Base-by-base conservation (phyloP, 2,113 vertebrate genomes). In the Artemisiospiza belli region DNA sequence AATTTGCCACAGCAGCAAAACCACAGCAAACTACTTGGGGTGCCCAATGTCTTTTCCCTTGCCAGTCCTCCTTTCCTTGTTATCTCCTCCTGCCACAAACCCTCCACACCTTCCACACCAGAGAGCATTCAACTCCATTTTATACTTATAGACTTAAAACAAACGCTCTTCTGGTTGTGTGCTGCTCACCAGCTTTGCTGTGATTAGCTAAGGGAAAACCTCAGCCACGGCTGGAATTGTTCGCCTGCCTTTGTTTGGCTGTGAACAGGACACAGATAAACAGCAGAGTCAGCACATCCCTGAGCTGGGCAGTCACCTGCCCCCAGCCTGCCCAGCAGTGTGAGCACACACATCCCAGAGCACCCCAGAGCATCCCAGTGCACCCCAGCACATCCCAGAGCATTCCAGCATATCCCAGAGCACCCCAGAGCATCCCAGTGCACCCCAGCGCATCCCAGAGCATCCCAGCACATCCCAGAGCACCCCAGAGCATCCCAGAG, bases 131-230 rank as follows among this genome's bases (percentile, higher is more conserved):
- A 39, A 76, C 35, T 22, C 28, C 57, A 33, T 69, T 83, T 57
- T 31, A 14, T 1, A 25, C 35, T 90, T 31, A 3, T 0, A 27
- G 19, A 15, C 59, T 31, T 51, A 4, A 39, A 85, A 41, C 63
- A 89, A 92, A 76, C 1, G n/a, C 54, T 66, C 28, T 54, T 28
- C 31, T 54, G 23, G 25, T 2, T 33, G 25, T 12, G 43, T 31
- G 43, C 21, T 0, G 1, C 47, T 35, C 16, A 52, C 64, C 83
- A 88, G 63, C 20, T 18, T 1, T 8, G 27, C 67, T 69, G 25
- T 73, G 79, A 96, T 88, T 76, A 95, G 59, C 79, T 93, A 80
- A 87, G 91, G 83, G 73, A 94, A 94, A 92, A 91, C 72, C 59
- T 85, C 61, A 81, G 51, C 68, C 77, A 43, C 10, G 9, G 55